Base-by-base conservation (phyloP, 2,888 invertebrate species). In the Blastobasis lacticolella region DNA sequence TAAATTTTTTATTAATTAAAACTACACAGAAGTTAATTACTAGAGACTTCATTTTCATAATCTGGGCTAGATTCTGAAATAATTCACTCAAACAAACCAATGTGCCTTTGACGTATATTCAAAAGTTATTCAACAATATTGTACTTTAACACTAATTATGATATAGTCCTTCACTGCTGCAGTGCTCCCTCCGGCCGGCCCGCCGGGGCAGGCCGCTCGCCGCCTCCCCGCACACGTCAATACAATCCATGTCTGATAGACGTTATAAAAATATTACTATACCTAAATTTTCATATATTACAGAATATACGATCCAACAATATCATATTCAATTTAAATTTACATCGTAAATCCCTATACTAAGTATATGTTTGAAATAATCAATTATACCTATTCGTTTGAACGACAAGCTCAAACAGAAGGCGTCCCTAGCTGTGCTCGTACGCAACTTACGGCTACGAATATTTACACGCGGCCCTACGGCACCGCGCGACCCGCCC, bases 121-220 rank as follows among this genome's bases (percentile, higher is more conserved):
- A 71, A 73, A 75, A 74, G 72, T 75, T 78, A 78, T 74, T 78
- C 72, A 83, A 84, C 83, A 83, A 81, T 78, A 85, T 87, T 87
- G 87, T 87, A 85, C 87, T 87, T 87, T 82, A 41, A 73, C 59
- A 64, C 79, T 81, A 78, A 67, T 67, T 74, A 79, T 73, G 76
- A 76, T 79, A 81, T 71, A 71, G 64, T 66, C 65, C 63, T 64
- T 58, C 54, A 57, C 47, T 62, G 60, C 64, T 23, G 58, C 56
- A 59, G 59, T 56, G 36, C 40, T 37, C 5, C 23, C 38, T 6
- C 46, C 38, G 23, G 23, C 23, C 23, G 23, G 23, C 23, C 23
- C 2, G 2, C 23, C 23, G 23, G 23, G 3, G 23, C 23, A 2
- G 23, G 23, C 23, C 23, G 23, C 23, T 3, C 23, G 23, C 23